Evolutionary conservation across 37 sponge, comb jelly and placozoan species (phyloP), one percentile per base, ranked within the genome.

Genomic region (Haliclona indistincta): DNA sequence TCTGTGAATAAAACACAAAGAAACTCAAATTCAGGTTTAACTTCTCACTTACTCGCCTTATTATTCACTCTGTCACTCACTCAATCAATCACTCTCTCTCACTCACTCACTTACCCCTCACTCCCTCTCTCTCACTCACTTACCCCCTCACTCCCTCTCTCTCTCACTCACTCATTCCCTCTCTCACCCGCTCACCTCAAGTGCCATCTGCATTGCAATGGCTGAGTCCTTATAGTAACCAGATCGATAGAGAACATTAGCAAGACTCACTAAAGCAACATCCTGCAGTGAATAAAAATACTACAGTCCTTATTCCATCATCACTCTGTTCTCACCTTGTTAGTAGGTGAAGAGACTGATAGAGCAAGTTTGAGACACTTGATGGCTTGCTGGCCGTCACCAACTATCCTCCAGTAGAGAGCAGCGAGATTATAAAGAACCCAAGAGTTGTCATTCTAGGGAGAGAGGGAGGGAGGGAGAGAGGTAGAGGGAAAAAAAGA

Each of bases 401-500:
- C 93, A 4, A 79, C 70, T 1, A 92, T 56, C 77, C 93, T 86
- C 93, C 93, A 92, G 69, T 92, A 92, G 60, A 88, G 80, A 35
- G 89, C 88, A 44, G 93, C 93, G 34, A 88, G 62, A 53, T 80
- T 76, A 52, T 79, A 74, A 25, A 88, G 33, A 44, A 88, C 85
- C 93, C 93, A 92, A 38, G 79, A 83, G 43, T 64, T 47, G 6
- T 70, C 25, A 58, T 88, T 82, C 88, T 88, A 55, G 0, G 47
- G 44, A 43, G 42, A 43, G 34, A 38, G 44, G 43, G 1, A n/a
- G n/a, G n/a, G n/a, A n/a, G n/a, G n/a, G n/a, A n/a, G n/a, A n/a
- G n/a, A n/a, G n/a, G n/a, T n/a, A n/a, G n/a, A n/a, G n/a, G n/a
- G n/a, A n/a, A n/a, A n/a, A n/a, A n/a, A n/a, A n/a, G n/a, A n/a